These are phyloP conservation scores for Tetragonula clypearis DNA, from an alignment of 1,140 invertebrate species.

Conservation along the genomic window DNA sequence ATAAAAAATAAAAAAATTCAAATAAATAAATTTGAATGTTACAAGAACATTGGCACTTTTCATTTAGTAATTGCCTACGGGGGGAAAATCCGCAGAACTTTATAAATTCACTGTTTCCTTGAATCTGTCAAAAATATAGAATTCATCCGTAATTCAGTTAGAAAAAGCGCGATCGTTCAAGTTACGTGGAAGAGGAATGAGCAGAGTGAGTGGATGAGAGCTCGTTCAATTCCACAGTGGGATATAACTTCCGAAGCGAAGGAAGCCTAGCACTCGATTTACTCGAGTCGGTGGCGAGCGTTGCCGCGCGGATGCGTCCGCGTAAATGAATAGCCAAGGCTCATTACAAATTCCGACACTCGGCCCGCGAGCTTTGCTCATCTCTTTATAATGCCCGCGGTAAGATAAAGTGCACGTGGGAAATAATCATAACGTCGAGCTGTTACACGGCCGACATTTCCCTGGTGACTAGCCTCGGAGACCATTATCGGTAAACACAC, in stretches of 20 bases:
- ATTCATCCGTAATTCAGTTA: not conserved
- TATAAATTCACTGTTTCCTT: no score
- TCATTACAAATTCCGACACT: constrained; percentile 48
- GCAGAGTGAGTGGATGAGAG: not conserved
- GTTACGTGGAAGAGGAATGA: not conserved
- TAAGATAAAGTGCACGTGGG: constrained; percentile 24
- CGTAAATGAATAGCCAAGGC: constrained; percentile 10
- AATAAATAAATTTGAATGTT: no score
- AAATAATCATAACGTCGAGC: constrained; percentile 47
- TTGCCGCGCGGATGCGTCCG: not conserved
- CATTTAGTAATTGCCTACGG: no score
- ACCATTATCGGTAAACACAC: constrained; percentile 65
- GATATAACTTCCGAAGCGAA: not conserved
- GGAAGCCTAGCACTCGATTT: not conserved
- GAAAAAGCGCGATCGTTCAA: not conserved
- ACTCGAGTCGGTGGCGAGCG: not conserved
- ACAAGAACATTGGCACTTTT: no score
- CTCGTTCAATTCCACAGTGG: not conserved
- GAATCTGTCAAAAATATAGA: not conserved
- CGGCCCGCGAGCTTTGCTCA: not conserved
- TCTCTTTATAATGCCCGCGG: not conserved
- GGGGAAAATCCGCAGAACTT: no score
- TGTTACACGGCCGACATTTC: constrained; percentile 38
- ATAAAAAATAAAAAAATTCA: no score
- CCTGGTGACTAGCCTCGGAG: constrained; percentile 9